phyloP scores from a whole-genome alignment of 1,140 invertebrate species.

The Archivesica marissinica region DNA sequence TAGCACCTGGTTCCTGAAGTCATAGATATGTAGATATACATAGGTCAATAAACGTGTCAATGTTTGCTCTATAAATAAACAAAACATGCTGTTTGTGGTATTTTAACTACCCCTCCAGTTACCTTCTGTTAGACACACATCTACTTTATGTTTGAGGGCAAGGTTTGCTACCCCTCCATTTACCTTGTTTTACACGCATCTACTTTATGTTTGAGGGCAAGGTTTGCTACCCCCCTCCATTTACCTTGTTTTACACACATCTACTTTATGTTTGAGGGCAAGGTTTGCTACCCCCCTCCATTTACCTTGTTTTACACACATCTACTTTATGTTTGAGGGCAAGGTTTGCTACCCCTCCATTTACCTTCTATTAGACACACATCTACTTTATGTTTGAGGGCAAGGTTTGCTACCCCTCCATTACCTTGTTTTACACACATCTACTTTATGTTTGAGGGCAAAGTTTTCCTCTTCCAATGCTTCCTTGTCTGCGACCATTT shows the following conservation, averaged over 20 bases:
- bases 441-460: constrained; percentile 80
- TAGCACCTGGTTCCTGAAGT: constrained; percentile 79
- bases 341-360: neutral
- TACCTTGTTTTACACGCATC: constrained; percentile 75
- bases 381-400: too few relatives aligned
- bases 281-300: too few relatives aligned
- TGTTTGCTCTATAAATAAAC: neutral
- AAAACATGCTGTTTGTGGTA: too few relatives aligned
- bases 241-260: neutral
- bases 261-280: too few relatives aligned
- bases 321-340: too few relatives aligned
- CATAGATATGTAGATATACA: too few relatives aligned
- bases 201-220: too few relatives aligned
- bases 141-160: constrained; percentile 80
- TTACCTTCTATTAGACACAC: neutral
- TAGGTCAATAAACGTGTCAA: neutral
- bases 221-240: neutral
- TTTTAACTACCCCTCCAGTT: too few relatives aligned
- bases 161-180: constrained; percentile 79
- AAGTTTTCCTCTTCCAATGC: constrained; percentile 80
- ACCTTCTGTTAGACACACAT: constrained; percentile 83
- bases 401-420: too few relatives aligned
- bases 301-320: constrained; percentile 80
- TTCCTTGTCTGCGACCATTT: constrained; percentile 78
- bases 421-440: constrained; percentile 82